phyloP scores from a whole-genome alignment of 2,113 vertebrate genomes.

The Holacanthus passer region DNA sequence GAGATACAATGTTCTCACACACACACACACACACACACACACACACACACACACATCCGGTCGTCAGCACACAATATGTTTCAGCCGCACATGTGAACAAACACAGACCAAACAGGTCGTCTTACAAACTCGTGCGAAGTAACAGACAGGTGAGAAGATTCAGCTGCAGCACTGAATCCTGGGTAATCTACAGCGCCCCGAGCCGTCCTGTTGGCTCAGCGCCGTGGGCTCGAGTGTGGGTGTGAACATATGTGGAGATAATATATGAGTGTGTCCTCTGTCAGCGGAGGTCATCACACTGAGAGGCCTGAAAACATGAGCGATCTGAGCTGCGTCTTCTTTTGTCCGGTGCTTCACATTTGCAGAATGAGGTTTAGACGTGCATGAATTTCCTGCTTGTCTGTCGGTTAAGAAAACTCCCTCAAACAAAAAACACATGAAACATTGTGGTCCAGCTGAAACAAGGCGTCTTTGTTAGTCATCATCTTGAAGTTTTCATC shows the following conservation, averaged over 20 bases:
- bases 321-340: neutral
- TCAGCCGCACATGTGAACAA: slow-evolving; percentile 48
- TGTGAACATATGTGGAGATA: slow-evolving; percentile 62
- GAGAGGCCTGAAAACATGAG: neutral
- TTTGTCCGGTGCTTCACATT: neutral
- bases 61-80: slow-evolving; percentile 13
- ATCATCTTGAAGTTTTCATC: neutral
- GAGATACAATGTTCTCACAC: neutral
- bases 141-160: slow-evolving; percentile 53
- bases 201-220: slow-evolving; percentile 16
- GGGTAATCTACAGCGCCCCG: slow-evolving; percentile 8
- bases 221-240: neutral
- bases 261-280: slow-evolving; percentile 55
- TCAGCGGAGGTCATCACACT: slow-evolving; percentile 18
- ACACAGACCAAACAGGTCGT: slow-evolving; percentile 25
- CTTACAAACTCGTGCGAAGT: slow-evolving; percentile 53
- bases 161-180: slow-evolving; percentile 3
- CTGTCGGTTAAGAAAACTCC: neutral
- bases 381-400: neutral
- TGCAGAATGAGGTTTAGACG: neutral
- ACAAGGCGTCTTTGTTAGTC: neutral
- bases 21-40: neutral
- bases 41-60: neutral
- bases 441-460: neutral
- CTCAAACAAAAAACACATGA: neutral